Base-by-base conservation (phyloP, 2,888 invertebrate species). In the Pammene aurita region DNA sequence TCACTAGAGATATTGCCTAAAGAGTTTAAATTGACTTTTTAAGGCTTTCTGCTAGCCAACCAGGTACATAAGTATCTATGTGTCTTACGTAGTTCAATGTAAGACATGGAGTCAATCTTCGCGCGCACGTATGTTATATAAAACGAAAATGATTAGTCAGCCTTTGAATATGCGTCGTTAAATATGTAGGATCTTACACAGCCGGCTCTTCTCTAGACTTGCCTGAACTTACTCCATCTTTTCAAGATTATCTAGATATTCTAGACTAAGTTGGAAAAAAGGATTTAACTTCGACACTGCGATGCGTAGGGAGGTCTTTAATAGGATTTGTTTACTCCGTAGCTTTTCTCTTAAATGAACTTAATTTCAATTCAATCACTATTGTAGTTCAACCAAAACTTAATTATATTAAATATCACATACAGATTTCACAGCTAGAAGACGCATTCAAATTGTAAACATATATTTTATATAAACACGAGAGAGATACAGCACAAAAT, bases 21-120 rank as follows among this genome's bases (percentile, higher is more conserved):
- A 64, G 64, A 64, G 68, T 68, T 68, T 58, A 68, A 68, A 54
- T 62, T 10, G 58, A 7, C 42, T 63, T 63, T 68, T 56, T 48
- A 58, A 14, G 7, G n/a, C n/a, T 62, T 9, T n/a, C 41, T 10
- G 7, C 10, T 35, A 2, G 7, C 0, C 9, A n/a, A 2, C n/a
- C 5, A 46, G 14, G 44, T 14, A 14, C 26, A 26, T 26, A 26
- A 26, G 4, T 26, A 26, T 26, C 4, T 26, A 26, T 26, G 4
- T 26, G 4, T 26, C 26, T 26, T 26, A 26, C 4, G 26, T 1
- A 26, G 26, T 26, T 26, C 4, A 26, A 26, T 26, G 26, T 26
- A 26, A 26, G 26, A 26, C 1, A 26, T 26, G 26, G 26, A 26
- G 26, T 26, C 26, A 26, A 26, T 26, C 4, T 1, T 26, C 26